These are phyloP conservation scores for Sarcophaga subvicina DNA, from an alignment of 2,888 invertebrate species.

Conservation along the genomic window DNA sequence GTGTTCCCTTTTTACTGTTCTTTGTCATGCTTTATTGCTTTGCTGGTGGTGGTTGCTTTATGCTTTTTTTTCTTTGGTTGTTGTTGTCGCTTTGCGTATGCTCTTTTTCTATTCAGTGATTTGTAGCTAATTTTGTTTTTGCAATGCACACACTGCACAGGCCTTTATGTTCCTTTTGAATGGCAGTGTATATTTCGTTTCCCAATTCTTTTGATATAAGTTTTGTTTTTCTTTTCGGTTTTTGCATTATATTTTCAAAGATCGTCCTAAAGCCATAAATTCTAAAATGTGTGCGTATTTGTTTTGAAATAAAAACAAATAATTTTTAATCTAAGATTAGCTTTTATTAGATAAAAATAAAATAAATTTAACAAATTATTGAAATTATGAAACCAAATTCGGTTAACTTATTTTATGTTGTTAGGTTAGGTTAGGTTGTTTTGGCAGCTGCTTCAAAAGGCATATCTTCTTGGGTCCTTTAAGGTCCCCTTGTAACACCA, in stretches of 20 bases:
- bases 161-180: constrained; percentile 31
- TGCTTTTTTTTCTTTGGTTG: constrained; percentile 18
- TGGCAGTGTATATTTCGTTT: constrained; percentile 13
- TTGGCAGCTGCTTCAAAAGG: too few relatives aligned
- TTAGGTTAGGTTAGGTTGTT: too few relatives aligned
- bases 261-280: constrained; percentile 30
- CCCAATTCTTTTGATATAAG: not conserved
- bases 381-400: too few relatives aligned
- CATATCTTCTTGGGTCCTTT: too few relatives aligned
- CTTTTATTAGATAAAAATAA: too few relatives aligned
- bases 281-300: constrained; percentile 15
- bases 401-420: too few relatives aligned
- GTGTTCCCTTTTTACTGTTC: not conserved
- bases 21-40: constrained; percentile 47
- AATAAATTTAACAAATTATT: too few relatives aligned
- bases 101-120: constrained; percentile 46
- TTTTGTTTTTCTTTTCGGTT: not conserved
- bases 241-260: not conserved
- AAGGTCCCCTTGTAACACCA: too few relatives aligned
- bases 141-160: not conserved
- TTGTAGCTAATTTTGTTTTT: constrained; percentile 38
- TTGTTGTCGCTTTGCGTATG: constrained; percentile 17
- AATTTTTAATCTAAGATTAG: too few relatives aligned
- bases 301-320: not conserved
- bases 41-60: constrained; percentile 52